Base-by-base conservation (phyloP, 2,113 vertebrate genomes). In the Cryptoleucopteryx plumbea region DNA sequence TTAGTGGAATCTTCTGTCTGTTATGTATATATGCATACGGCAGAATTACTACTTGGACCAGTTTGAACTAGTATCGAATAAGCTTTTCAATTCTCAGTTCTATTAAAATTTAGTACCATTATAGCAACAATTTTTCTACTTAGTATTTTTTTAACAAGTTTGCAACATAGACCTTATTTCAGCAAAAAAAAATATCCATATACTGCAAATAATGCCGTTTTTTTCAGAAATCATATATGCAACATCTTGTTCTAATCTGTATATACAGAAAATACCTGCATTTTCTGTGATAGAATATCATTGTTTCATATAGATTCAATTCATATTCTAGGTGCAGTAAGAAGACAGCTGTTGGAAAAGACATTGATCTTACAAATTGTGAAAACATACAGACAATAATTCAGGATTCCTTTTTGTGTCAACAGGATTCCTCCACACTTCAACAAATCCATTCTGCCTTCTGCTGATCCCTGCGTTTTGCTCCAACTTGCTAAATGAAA, bases 401-500 rank as follows among this genome's bases (percentile, higher is more conserved):
- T 97, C 63, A 85, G 45, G 58, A 82, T 77, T 82, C 38, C 58
- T 93, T 94, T 93, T 90, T 79, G 40, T 92, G 84, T 52, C 82
- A 95, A 80, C 26, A 63, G 22, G 86, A 77, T 90, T 91, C 15
- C 85, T 80, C 11, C 16, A 73, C 45, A 89, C 17, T 82, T 86
- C 80, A 82, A 66, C 84, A 96, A 90, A 74, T 63, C 81, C 32
- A 3, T 91, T 90, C 66, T 90, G 32, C 82, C 88, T 96, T 94
- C 72, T 96, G 82, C 86, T 97, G 88, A 97, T 85, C 40, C 86
- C 34, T 90, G 68, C 91, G 86, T 94, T 97, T 96, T 88, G 47
- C 80, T 91, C 34, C 17, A 31, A 48, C 45, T 65, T 90, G 77
- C 52, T 89, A 95, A 97, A 97, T 95, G 83, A 94, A 96, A 84